Evolutionary conservation across 1,140 invertebrate genomes (phyloP).

Genomic region (Orchesella cincta): DNA sequence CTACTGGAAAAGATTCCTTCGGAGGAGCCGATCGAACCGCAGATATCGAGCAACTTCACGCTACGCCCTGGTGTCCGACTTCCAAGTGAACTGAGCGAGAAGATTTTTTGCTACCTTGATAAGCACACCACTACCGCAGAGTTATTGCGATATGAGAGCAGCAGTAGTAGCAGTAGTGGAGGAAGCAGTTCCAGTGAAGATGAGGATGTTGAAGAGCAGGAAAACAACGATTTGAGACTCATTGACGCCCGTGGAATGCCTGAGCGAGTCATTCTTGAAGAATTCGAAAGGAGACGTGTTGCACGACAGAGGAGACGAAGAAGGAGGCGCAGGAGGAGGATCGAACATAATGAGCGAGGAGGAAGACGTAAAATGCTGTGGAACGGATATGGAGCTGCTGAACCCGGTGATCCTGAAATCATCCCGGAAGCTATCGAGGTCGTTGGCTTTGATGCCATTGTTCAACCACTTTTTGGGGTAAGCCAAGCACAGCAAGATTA

Average conservation of each 20-base stretch:
- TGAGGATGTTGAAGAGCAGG: not conserved
- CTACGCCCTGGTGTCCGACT: constrained; percentile 63
- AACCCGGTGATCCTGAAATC: not conserved
- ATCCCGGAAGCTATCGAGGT: constrained; percentile 10
- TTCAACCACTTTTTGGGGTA: constrained; percentile 42
- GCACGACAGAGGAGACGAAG: not conserved
- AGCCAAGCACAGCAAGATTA: not conserved
- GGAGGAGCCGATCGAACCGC: not conserved
- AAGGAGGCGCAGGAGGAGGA: not conserved
- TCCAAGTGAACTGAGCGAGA: constrained; percentile 72
- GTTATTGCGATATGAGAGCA: not conserved
- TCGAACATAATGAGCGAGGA: not conserved
- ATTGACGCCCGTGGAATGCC: not conserved
- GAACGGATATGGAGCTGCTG: too few relatives aligned
- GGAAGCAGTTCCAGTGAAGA: not conserved
- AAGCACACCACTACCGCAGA: constrained; percentile 27
- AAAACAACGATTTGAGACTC: too few relatives aligned
- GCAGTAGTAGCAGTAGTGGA: not conserved
- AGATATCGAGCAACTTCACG: constrained; percentile 31
- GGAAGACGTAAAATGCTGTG: constrained; percentile 36
- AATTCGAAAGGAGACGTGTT: not conserved
- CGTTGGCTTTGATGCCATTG: constrained; percentile 34
- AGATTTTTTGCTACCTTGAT: constrained; percentile 63
- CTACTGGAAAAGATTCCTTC: constrained; percentile 23
- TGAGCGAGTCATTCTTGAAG: not conserved